These are phyloP conservation scores for Stenodera caucasica DNA, from an alignment of 2,888 invertebrate species.

Conservation along the genomic window DNA sequence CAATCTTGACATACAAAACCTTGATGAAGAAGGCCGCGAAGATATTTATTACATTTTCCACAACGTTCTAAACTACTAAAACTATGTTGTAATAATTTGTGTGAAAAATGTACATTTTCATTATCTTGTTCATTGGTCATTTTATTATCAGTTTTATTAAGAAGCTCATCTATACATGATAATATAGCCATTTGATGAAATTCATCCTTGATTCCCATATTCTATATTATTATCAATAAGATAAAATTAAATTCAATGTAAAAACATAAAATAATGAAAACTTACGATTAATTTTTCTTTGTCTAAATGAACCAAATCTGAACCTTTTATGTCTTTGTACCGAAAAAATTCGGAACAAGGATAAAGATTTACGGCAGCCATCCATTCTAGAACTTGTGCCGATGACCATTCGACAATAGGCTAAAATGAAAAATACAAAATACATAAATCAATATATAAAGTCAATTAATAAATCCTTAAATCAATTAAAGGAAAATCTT, in stretches of 20 bases:
- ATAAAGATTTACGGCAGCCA: conserved; percentile 73
- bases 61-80: conserved; percentile 70
- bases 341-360: conserved; percentile 72
- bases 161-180: conserved; percentile 67
- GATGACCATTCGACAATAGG: conserved; percentile 71
- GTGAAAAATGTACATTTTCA: conserved; percentile 40
- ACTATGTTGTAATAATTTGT: conserved; percentile 64
- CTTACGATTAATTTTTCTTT: conserved; percentile 69
- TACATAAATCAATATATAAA: not conserved
- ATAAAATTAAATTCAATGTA: not conserved
- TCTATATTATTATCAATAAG: conserved; percentile 54
- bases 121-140: conserved; percentile 36
- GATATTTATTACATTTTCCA: conserved; percentile 72
- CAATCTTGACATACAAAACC: conserved; percentile 75
- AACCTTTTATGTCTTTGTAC: conserved; percentile 70
- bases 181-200: conserved; percentile 72
- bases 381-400: conserved; percentile 73
- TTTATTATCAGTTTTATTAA: conserved; percentile 49
- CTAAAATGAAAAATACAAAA: conserved; percentile 56
- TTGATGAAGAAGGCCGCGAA: conserved; percentile 70
- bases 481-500: not conserved
- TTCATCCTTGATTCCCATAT: conserved; percentile 74
- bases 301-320: conserved; percentile 66
- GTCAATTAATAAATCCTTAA: not conserved
- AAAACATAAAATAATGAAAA: conserved; percentile 21